Base-by-base conservation (phyloP, 2,113 vertebrate genomes). In the Cricetomys ansorgei region DNA sequence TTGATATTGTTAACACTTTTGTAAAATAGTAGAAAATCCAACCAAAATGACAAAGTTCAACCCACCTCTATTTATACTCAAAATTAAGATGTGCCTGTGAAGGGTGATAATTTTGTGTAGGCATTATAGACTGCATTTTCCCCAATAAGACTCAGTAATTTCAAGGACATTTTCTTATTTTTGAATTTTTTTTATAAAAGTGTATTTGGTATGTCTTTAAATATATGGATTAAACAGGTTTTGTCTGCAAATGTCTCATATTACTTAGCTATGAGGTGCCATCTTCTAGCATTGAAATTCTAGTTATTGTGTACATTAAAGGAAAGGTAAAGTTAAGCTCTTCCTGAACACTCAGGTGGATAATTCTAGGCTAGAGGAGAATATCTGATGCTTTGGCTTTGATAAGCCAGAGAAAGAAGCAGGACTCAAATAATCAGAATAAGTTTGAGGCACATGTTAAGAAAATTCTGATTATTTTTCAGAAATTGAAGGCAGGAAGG, bases 311-410 rank as follows among this genome's bases (percentile, higher is more conserved):
- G 64, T 40, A 93, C 93, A 85, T 86, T 19, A 88, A 11, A 48
- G 29, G 40, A 76, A 94, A 93, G 50, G n/a, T 88, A 73, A 85
- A 31, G 55, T 85, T 84, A 9, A 87, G 31, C 31, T 91, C 15
- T 83, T 90, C 88, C 19, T 97, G 88, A 0, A 73, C 91, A 89
- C 19, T 94, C 25, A 59, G 16, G 79, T 88, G 67, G 19, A n/a
- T 83, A 27, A 55, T 17, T 15, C 75, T 92, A 87, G 37, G 40
- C 73, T 89, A 94, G 3, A 3, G 27, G 50, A 76, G 3, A 84
- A 31, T 72, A 91, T 88, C 43, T 69, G 88, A 88, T 77, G 86
- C 0, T 64, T 31, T 85, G 17, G 40, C 59, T 48, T 92, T 3
- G 25, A 77, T 5, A 3, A 67, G 11, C 57, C 55, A 75, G 40